A percentile compares a stretch with the other conserved stretches of the same genome.
Conservation (phyloP, 1,140 invertebrate genomes). For the Drosophila azteca region DNA sequence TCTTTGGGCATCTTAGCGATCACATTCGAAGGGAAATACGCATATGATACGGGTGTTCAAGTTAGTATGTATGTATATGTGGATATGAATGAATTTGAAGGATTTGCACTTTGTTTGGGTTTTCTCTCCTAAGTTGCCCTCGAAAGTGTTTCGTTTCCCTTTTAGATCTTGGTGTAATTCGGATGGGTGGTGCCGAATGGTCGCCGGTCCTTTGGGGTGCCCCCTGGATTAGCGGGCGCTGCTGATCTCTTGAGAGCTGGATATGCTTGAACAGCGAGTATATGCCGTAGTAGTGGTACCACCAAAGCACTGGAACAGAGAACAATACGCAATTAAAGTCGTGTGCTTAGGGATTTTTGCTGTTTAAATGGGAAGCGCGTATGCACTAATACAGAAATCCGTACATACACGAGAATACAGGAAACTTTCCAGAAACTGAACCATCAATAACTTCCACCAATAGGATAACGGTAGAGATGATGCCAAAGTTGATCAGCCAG, state of each 20-base stretch:
- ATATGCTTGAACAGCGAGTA: slow-evolving; percentile 66
- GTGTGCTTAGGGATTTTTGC: too few species aligned
- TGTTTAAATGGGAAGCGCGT: too few species aligned
- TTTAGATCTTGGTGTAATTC: slow-evolving; percentile 38
- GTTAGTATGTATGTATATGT: too few species aligned
- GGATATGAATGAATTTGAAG: too few species aligned
- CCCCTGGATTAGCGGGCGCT: slow-evolving; percentile 30
- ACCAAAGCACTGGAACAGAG: slow-evolving; percentile 41
- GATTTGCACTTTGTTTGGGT: too few species aligned
- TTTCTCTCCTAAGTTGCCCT: not conserved
- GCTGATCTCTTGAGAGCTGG: slow-evolving; percentile 43
- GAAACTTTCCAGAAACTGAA: too few species aligned
- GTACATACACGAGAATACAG: not conserved
- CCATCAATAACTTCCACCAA: not conserved
- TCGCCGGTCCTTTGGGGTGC: not conserved
- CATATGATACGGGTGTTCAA: too few species aligned
- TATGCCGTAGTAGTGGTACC: slow-evolving; percentile 56
- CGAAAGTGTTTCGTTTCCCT: too few species aligned
- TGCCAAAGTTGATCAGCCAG: slow-evolving; percentile 53
- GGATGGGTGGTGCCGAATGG: slow-evolving; percentile 20
- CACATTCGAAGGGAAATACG: too few species aligned
- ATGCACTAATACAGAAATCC: too few species aligned
- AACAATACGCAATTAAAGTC: not conserved
- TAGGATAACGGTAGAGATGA: not conserved
- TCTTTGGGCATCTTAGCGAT: too few species aligned